Evolutionary conservation across 2,888 invertebrate genomes (phyloP).

Genomic region (Lathronympha strigana): DNA sequence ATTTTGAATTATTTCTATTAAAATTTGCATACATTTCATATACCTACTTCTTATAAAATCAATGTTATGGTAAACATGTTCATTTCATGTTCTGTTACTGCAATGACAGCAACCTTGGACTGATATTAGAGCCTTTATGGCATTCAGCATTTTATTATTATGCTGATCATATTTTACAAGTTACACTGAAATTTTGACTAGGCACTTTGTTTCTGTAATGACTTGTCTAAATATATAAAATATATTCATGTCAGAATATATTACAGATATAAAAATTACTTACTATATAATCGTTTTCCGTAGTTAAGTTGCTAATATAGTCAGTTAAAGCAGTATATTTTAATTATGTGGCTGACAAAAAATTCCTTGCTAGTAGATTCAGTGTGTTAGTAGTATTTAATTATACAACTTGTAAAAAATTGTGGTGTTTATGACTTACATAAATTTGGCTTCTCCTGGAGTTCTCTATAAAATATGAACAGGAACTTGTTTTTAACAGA

Average conservation of each 20-base stretch:
- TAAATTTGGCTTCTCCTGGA: background rate
- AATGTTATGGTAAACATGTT: background rate
- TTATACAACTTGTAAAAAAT: no score
- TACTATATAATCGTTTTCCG: background rate
- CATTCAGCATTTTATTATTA: constrained; percentile 24
- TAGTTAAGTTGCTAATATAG: background rate
- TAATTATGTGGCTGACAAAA: background rate
- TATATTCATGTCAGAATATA: background rate
- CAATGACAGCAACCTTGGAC: constrained; percentile 29
- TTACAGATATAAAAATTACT: background rate
- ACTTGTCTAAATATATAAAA: background rate
- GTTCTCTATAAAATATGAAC: constrained; percentile 15
- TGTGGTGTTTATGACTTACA: background rate
- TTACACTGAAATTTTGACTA: background rate
- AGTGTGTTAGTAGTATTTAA: no score
- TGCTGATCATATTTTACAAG: constrained; percentile 27
- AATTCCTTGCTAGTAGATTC: no score
- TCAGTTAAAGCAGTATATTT: background rate
- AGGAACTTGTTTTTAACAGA: constrained; percentile 76
- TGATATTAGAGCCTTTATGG: constrained; percentile 29
- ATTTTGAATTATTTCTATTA: background rate
- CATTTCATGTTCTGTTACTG: background rate
- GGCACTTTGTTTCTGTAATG: background rate
- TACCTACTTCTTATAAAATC: constrained; percentile 18
- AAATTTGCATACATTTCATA: constrained; percentile 1